phyloP scores from a whole-genome alignment of 2,888 invertebrate species.

The Diadegma fenestrale region DNA sequence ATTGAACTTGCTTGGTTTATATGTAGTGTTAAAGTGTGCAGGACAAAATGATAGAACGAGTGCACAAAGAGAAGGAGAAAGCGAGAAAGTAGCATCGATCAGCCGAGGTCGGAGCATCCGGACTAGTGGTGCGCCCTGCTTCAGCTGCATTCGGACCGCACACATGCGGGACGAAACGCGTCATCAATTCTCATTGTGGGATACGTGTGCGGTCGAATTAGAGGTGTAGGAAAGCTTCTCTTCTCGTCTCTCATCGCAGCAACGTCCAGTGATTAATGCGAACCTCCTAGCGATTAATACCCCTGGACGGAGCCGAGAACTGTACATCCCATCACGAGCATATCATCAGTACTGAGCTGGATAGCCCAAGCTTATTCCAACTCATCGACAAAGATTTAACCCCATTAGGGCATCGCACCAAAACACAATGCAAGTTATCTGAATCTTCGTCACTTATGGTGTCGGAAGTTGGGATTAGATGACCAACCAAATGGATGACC shows the following conservation, averaged over 20 bases:
- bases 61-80: slow-evolving; percentile 43
- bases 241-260: slow-evolving; percentile 60
- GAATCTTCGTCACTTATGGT: slow-evolving; percentile 23
- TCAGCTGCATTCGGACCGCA: slow-evolving; percentile 69
- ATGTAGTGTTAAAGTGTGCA: slow-evolving; percentile 13
- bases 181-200: slow-evolving; percentile 83
- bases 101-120: slow-evolving; percentile 44
- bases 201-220: slow-evolving; percentile 78
- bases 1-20: slow-evolving; percentile 22
- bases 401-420: slow-evolving; percentile 27
- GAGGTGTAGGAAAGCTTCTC: slow-evolving; percentile 75
- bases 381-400: slow-evolving; percentile 26
- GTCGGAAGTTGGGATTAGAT: slow-evolving; percentile 44
- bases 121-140: slow-evolving; percentile 31
- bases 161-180: slow-evolving; percentile 76
- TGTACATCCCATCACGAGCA: slow-evolving; percentile 25
- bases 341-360: slow-evolving; percentile 28
- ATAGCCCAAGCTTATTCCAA: slow-evolving; percentile 18
- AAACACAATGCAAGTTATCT: slow-evolving; percentile 16
- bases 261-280: slow-evolving; percentile 78
- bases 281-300: slow-evolving; percentile 70
- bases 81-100: slow-evolving; percentile 56
- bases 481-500: slow-evolving; percentile 46
- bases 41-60: slow-evolving; percentile 44
- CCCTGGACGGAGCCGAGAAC: slow-evolving; percentile 19